A percentile compares a stretch with the other conserved stretches of the same genome.
Evolutionary conservation across 2,888 invertebrate species (phyloP).

Genomic region (Galerucella nymphaeae): DNA sequence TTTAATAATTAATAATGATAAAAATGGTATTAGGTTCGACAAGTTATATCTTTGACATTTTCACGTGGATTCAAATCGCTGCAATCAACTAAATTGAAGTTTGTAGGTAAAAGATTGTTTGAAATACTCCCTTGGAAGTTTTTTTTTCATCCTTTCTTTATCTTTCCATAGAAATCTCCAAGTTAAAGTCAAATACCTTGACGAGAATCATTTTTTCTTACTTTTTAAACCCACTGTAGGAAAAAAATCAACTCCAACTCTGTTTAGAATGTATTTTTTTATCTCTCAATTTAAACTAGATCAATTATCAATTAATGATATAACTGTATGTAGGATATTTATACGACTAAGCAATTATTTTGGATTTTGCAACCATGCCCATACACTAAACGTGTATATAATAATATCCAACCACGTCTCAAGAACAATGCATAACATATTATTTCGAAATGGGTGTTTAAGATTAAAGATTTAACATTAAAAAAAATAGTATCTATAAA

Average conservation of each 20-base stretch:
- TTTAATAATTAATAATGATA: no score
- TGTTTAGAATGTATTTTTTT: conserved; percentile 1
- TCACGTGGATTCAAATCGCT: no score
- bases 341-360: conserved; percentile 11
- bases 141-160: no score
- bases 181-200: no score
- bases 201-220: no score
- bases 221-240: background rate
- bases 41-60: no score
- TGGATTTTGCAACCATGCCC: background rate
- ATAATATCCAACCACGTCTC: background rate
- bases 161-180: no score
- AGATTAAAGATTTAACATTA: conserved; percentile 1
- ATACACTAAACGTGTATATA: background rate
- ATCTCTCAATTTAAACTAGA: conserved; percentile 11
- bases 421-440: background rate
- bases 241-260: conserved; percentile 8
- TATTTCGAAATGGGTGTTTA: background rate
- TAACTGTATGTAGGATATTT: conserved; percentile 10
- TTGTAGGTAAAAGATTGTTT: no score
- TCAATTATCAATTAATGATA: conserved; percentile 14
- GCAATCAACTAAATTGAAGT: no score
- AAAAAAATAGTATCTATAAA: background rate
- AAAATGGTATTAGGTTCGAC: no score
- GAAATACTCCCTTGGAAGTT: no score